Percentiles rank a stretch among this genome's conserved stretches.
Conservation (phyloP, 2,113 vertebrate species). For the Promerops cafer region DNA sequence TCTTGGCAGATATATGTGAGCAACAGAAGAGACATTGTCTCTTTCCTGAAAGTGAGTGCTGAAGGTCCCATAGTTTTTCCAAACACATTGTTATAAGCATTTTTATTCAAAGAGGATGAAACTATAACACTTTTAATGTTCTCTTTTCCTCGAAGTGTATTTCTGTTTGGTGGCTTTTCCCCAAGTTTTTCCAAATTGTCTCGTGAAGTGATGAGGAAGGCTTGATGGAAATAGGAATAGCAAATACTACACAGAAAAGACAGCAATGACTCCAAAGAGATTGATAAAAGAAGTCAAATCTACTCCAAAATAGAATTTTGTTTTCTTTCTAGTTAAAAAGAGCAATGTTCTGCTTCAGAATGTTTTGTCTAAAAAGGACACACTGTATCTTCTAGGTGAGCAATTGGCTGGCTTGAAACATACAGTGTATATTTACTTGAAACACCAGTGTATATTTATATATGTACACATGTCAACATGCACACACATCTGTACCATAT, state of each 20-base stretch:
- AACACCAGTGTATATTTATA: neutral
- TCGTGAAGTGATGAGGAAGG: neutral
- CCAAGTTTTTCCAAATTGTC: neutral
- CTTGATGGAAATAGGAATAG: neutral
- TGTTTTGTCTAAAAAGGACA: neutral
- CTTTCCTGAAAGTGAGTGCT: neutral
- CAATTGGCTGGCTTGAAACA: neutral
- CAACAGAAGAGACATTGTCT: neutral
- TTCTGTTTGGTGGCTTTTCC: neutral
- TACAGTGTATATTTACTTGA: too few species aligned
- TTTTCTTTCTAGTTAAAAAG: neutral
- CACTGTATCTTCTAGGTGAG: fast-evolving
- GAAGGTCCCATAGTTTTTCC: neutral
- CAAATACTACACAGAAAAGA: neutral
- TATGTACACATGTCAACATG: neutral
- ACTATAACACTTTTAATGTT: neutral
- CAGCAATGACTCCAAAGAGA: neutral
- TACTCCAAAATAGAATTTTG: neutral
- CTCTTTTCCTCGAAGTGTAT: neutral
- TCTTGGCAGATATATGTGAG: neutral
- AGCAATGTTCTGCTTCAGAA: neutral
- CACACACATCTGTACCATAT: neutral
- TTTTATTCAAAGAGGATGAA: neutral
- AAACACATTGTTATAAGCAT: neutral
- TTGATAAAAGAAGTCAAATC: neutral